Percentiles rank a stretch among this genome's conserved stretches.
These are phyloP conservation scores for Aricia agestis DNA, from an alignment of 1,140 invertebrate species.

Conservation along the genomic window DNA sequence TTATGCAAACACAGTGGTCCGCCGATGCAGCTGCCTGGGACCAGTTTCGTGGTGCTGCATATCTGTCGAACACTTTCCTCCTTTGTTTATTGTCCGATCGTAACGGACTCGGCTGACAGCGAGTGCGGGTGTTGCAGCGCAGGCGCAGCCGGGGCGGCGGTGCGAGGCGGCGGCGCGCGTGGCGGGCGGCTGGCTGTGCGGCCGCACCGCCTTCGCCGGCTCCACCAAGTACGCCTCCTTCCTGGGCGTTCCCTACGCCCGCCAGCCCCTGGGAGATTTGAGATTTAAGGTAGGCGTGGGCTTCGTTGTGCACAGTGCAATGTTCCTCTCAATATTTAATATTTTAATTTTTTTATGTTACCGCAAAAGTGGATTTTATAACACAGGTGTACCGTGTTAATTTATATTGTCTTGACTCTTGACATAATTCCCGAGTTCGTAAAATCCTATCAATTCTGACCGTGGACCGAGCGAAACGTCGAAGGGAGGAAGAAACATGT, in stretches of 20 bases:
- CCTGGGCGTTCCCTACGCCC: conserved; percentile 42
- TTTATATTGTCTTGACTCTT: no score
- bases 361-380: no score
- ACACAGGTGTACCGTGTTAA: no score
- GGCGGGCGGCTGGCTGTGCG: conserved; percentile 31
- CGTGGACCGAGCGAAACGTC: no score
- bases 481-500: no score
- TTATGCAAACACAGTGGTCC: neutral
- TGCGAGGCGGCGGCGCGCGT: conserved; percentile 28
- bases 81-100: neutral
- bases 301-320: no score
- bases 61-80: neutral
- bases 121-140: neutral
- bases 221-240: conserved; percentile 39
- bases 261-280: conserved; percentile 40
- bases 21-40: neutral
- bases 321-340: no score
- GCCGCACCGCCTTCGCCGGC: conserved; percentile 24
- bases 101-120: neutral
- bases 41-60: neutral
- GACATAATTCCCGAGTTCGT: no score
- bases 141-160: neutral
- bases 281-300: conserved; percentile 39
- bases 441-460: no score
- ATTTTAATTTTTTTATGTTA: no score